Evolutionary conservation across 2,113 vertebrate genomes (phyloP).

Genomic region (Protobothrops mucrosquamatus): DNA sequence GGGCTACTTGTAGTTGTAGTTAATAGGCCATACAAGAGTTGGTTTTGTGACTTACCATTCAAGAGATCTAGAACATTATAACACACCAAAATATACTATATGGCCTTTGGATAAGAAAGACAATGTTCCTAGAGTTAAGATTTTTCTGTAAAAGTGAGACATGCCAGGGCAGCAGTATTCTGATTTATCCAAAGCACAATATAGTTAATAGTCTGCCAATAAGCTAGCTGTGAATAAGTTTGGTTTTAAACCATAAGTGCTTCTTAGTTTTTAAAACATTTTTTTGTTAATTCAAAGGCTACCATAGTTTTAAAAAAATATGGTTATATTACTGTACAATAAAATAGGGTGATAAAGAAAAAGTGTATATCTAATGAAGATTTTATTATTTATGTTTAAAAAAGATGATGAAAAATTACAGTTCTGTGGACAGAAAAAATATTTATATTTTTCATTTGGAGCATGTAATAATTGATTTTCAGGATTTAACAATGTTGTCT

Average conservation of each 20-base stretch:
- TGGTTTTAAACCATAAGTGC: not conserved
- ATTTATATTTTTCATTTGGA: not conserved
- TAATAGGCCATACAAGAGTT: not conserved
- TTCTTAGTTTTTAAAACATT: not conserved
- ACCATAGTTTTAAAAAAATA: not conserved
- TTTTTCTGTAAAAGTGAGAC: not conserved
- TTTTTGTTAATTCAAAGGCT: not conserved
- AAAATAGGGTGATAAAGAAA: not conserved
- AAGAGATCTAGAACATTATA: not conserved
- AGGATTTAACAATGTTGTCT: rapidly evolving
- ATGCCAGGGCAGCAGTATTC: not conserved
- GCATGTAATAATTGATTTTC: not conserved
- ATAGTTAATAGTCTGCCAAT: not conserved
- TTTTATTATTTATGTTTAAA: not conserved
- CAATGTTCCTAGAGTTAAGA: not conserved
- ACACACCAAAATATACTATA: not conserved
- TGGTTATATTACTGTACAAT: not conserved
- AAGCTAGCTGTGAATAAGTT: not conserved
- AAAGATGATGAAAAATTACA: not conserved
- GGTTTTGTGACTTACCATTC: not conserved
- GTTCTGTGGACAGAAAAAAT: not conserved
- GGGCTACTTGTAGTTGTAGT: not conserved
- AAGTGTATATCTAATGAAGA: not conserved
- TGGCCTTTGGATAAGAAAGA: not conserved
- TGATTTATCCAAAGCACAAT: not conserved